These are phyloP conservation scores for Apis laboriosa DNA, from an alignment of 1,140 invertebrate genomes.

Conservation along the genomic window DNA sequence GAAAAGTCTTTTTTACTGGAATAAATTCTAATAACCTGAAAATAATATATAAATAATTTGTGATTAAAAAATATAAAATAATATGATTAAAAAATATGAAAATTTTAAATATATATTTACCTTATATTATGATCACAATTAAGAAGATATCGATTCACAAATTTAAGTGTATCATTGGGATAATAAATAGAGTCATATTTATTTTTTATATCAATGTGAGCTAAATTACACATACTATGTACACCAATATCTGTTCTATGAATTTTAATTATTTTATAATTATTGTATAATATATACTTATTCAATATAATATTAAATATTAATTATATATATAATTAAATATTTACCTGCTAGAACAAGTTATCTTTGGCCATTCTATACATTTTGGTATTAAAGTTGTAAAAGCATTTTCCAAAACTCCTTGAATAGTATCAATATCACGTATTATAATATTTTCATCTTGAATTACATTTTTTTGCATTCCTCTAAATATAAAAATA, in stretches of 20 bases:
- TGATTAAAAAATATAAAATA: neutral
- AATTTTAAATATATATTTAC: slow-evolving; percentile 54
- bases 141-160: slow-evolving; percentile 83
- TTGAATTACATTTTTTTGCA: slow-evolving; percentile 74
- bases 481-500: slow-evolving; percentile 22
- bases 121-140: slow-evolving; percentile 79
- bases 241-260: slow-evolving; percentile 88
- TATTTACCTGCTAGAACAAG: slow-evolving; percentile 85
- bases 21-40: slow-evolving; percentile 82
- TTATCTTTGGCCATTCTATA: slow-evolving; percentile 79
- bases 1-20: slow-evolving; percentile 83
- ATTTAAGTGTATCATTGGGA: slow-evolving; percentile 73
- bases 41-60: slow-evolving; percentile 15
- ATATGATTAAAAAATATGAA: neutral
- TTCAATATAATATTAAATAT: slow-evolving; percentile 26
- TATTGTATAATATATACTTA: slow-evolving; percentile 15
- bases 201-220: slow-evolving; percentile 84
- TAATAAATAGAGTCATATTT: slow-evolving; percentile 79
- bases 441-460: slow-evolving; percentile 77
- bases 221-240: slow-evolving; percentile 84
- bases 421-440: slow-evolving; percentile 83
- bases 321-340: neutral
- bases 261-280: slow-evolving; percentile 43
- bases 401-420: slow-evolving; percentile 84
- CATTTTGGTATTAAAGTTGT: slow-evolving; percentile 75